These are phyloP conservation scores for Alectura lathami DNA, from an alignment of 2,113 vertebrate genomes.

Conservation along the genomic window DNA sequence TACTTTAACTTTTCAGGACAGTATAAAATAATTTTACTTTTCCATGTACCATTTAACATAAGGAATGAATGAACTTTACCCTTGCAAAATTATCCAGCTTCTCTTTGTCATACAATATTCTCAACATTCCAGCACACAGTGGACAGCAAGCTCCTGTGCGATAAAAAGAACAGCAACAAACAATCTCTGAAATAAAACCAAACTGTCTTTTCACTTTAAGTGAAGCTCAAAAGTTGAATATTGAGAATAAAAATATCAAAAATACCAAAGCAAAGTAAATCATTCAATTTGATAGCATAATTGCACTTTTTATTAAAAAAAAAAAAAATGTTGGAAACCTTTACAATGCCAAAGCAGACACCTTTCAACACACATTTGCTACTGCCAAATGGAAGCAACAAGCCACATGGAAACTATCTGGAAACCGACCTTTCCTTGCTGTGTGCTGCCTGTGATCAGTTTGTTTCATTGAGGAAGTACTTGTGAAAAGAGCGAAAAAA, in stretches of 20 bases:
- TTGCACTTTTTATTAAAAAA: not conserved
- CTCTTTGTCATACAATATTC: slow-evolving; percentile 91
- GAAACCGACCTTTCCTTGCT: not conserved
- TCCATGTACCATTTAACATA: not conserved
- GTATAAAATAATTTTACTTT: not conserved
- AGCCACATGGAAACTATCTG: not conserved
- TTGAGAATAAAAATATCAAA: not conserved
- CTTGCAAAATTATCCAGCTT: slow-evolving; percentile 92
- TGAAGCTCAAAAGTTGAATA: not conserved
- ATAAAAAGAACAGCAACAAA: not conserved
- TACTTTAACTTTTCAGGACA: not conserved
- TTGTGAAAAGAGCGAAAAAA: not conserved
- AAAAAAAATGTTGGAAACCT: not conserved
- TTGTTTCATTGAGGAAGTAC: not conserved
- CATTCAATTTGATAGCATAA: not conserved
- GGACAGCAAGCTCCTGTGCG: slow-evolving; percentile 92
- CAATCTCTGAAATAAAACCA: not conserved
- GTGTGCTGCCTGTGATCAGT: not conserved
- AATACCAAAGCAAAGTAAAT: not conserved
- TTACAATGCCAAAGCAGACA: not conserved
- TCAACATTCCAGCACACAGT: slow-evolving; percentile 92
- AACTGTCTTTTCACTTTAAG: not conserved
- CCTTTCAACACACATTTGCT: not conserved
- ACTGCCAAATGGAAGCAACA: not conserved
- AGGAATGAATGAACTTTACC: slow-evolving; percentile 73